A percentile compares a stretch with the other conserved stretches of the same genome.
Conservation (phyloP, 2,888 invertebrate species). For the Caenorhabditis sp. region DNA sequence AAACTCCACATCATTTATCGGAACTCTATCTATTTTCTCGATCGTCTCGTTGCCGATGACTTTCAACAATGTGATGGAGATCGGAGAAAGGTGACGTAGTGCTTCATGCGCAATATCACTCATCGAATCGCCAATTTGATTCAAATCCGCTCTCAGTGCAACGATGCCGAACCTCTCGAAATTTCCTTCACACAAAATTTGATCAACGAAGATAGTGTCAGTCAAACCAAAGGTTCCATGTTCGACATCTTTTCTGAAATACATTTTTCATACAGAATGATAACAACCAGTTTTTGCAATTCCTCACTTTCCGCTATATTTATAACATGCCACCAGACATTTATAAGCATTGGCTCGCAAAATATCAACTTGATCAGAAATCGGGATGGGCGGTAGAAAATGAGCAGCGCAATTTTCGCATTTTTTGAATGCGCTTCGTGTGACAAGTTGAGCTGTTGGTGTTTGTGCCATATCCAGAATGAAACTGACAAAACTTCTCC, state of each 20-base stretch:
- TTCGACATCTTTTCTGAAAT: too few species aligned
- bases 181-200: not conserved
- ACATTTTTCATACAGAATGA: too few species aligned
- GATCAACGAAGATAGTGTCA: not conserved
- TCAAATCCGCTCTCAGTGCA: not conserved
- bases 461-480: constrained; percentile 34
- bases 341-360: constrained; percentile 31
- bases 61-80: constrained; percentile 3
- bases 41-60: constrained; percentile 2
- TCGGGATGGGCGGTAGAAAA: constrained; percentile 48
- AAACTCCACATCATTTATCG: not conserved
- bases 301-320: not conserved
- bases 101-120: not conserved
- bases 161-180: not conserved
- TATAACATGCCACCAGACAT: constrained; percentile 18
- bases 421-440: constrained; percentile 34
- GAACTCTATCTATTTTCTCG: not conserved
- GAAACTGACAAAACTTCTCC: constrained; percentile 13
- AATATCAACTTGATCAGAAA: constrained; percentile 29
- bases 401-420: constrained; percentile 49
- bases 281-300: too few species aligned
- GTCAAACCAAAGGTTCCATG: not conserved
- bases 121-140: not conserved
- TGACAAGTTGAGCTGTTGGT: constrained; percentile 6
- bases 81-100: not conserved